Percentiles rank a stretch among this genome's conserved stretches.
These are phyloP conservation scores for Trinorchestia longiramus DNA, from an alignment of 1,140 invertebrate species.

Conservation along the genomic window DNA sequence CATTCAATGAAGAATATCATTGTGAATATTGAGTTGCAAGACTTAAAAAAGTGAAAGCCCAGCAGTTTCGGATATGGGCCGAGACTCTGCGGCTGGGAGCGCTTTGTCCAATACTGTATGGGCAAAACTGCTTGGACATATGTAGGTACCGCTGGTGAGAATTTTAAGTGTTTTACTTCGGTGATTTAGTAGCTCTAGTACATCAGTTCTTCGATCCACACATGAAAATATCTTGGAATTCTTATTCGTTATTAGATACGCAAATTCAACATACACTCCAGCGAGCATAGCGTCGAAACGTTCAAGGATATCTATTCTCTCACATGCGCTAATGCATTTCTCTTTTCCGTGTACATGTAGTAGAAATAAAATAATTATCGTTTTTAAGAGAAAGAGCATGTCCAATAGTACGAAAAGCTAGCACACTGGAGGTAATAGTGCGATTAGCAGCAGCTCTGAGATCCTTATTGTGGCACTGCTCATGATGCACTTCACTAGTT, in stretches of 20 bases:
- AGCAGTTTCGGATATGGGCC: neutral
- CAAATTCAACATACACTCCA: neutral
- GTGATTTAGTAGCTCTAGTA: neutral
- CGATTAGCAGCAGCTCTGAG: neutral
- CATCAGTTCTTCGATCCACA: neutral
- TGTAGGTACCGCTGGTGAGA: neutral
- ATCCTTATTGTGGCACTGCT: neutral
- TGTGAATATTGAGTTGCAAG: neutral
- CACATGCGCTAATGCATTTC: neutral
- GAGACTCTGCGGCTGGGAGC: neutral
- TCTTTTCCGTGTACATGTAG: neutral
- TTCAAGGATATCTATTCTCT: neutral
- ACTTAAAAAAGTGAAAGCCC: neutral
- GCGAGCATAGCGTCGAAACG: neutral
- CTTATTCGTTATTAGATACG: neutral
- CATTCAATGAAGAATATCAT: neutral
- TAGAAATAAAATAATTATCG: neutral
- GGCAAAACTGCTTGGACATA: neutral
- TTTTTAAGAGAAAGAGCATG: neutral
- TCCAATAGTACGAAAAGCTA: constrained; percentile 1
- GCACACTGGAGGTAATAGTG: neutral
- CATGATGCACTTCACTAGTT: constrained; percentile 6
- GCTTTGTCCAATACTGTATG: neutral
- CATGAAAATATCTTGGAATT: neutral
- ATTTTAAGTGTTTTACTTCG: neutral